These are phyloP conservation scores for Leiothrix lutea DNA, from an alignment of 2,113 vertebrate genomes.

Conservation along the genomic window DNA sequence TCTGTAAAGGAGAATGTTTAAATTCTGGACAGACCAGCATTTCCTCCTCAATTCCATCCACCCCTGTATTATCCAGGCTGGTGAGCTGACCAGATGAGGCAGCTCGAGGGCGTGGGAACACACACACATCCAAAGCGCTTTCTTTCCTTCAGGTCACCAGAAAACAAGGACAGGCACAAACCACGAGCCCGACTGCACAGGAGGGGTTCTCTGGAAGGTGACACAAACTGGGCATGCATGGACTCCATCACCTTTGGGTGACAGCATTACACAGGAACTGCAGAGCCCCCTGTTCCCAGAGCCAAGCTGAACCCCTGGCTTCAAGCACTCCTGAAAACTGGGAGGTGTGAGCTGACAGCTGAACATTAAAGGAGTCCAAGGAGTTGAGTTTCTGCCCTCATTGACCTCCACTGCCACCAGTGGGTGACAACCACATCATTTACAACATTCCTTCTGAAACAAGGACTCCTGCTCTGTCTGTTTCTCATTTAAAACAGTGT, in stretches of 20 bases:
- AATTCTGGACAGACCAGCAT: not conserved
- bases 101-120: not conserved
- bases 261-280: not conserved
- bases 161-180: not conserved
- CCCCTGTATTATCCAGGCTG: not conserved
- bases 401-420: not conserved
- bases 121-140: fast-evolving
- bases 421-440: fast-evolving
- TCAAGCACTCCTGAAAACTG: not conserved
- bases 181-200: not conserved
- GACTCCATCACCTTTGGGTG: not conserved
- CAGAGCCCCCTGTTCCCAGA: not conserved
- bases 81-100: not conserved
- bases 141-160: not conserved
- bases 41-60: not conserved
- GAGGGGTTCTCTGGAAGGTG: not conserved
- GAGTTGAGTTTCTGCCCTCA: not conserved
- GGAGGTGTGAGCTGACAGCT: not conserved
- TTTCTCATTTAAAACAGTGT: not conserved
- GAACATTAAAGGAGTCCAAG: not conserved
- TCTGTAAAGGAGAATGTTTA: not conserved
- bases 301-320: not conserved
- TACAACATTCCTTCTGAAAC: not conserved
- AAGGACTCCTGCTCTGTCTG: not conserved
- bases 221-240: fast-evolving